Evolutionary conservation across 1,140 invertebrate genomes (phyloP), one percentile per base, ranked within the genome.

Genomic region (Drosophila parabipectinata): DNA sequence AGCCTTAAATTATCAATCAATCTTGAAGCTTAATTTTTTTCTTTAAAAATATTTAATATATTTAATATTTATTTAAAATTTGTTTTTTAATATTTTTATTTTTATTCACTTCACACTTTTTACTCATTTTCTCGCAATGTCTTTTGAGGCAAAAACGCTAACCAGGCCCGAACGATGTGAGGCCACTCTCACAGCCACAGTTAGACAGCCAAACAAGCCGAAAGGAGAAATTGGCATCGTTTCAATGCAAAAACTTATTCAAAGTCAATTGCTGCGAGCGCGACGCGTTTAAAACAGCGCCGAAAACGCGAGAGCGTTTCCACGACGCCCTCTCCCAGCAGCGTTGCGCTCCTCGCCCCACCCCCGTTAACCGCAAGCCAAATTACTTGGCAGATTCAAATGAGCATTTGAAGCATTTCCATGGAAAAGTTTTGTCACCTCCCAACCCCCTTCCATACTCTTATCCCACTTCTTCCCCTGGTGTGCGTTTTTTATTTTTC

Each of bases 341-440:
- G 32, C 50, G 24, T 10, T 12, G 1, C 26, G 26, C 26, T 7
- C 26, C 26, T 28, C 5, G 26, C 26, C 26, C 6, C 26, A 28
- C 10, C 9, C 34, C 34, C 3, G 34, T 37, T 37, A 30, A 76
- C 72, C 72, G 61, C 71, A 75, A 76, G 59, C 77, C 51, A 56
- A 79, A 75, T 76, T 52, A 75, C 72, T 74, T 67, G 50, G 58
- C 67, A 75, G 71, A 79, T 74, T 72, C 77, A 87, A 84, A 84
- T 84, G 81, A 84, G 82, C 81, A 81, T 85, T 87, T 85, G 73
- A 87, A 87, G 76, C 82, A 85, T 81, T 85, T 87, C 79, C 82
- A 87, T 81, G 77, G 69, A 81, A 81, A 85, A 85, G 60, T 87
- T 85, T 85, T 53, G 18, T n/a, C n/a, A n/a, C n/a, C n/a, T n/a